These are phyloP conservation scores for Ochotona curzoniae DNA, from an alignment of 2,113 vertebrate species.

Conservation along the genomic window DNA sequence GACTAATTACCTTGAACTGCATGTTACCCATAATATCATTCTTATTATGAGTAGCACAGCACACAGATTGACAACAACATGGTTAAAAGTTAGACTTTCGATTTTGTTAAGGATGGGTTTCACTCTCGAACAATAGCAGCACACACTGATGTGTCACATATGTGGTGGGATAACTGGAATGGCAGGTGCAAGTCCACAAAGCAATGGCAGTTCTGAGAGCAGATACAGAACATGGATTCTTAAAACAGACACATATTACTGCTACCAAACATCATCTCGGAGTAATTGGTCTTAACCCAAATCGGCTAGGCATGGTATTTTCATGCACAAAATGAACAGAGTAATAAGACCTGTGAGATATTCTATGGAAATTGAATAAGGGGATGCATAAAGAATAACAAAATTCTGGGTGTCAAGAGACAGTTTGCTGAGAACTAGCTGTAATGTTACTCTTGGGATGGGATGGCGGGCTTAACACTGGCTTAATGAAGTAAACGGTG, in stretches of 20 bases:
- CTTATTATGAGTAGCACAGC: too few relatives aligned
- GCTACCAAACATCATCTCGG: too few relatives aligned
- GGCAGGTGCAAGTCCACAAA: fast-evolving
- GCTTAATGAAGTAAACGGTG: neutral
- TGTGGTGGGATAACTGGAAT: too few relatives aligned
- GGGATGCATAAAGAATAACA: neutral
- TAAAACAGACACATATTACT: fast-evolving
- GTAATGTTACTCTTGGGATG: neutral
- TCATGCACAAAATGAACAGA: neutral
- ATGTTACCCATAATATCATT: too few relatives aligned
- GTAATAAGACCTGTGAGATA: neutral
- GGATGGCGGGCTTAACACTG: fast-evolving
- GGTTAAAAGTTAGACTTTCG: too few relatives aligned
- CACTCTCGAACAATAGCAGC: too few relatives aligned
- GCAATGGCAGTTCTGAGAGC: neutral
- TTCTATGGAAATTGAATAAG: neutral
- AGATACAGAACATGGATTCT: neutral
- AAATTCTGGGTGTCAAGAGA: neutral
- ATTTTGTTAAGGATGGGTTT: too few relatives aligned
- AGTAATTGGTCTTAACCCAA: neutral
- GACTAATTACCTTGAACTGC: too few relatives aligned
- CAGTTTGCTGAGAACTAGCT: neutral
- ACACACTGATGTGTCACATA: neutral
- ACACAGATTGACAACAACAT: too few relatives aligned
- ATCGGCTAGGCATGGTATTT: neutral